These are phyloP conservation scores for Vannuccia rotundouncinata DNA, from an alignment of 2,888 invertebrate genomes.

Conservation along the genomic window DNA sequence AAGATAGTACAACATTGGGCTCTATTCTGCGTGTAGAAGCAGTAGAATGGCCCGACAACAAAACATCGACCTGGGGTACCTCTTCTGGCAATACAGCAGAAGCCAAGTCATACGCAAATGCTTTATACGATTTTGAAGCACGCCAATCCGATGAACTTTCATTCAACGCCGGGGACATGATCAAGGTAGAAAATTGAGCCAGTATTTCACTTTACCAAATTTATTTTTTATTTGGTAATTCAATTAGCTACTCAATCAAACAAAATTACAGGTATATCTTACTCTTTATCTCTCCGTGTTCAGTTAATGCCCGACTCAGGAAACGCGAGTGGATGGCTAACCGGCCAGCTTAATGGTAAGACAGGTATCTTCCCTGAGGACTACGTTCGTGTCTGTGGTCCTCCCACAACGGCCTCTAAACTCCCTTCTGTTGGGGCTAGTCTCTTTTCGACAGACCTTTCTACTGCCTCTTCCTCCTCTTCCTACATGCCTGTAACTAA, in stretches of 20 bases:
- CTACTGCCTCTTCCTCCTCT: neutral
- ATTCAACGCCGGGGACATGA: slow-evolving; percentile 84
- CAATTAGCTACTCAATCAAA: too few relatives aligned
- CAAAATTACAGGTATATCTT: too few relatives aligned
- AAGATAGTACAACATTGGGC: too few relatives aligned
- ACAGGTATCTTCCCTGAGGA: slow-evolving; percentile 30
- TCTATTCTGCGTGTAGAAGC: too few relatives aligned
- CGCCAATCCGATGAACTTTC: slow-evolving; percentile 84
- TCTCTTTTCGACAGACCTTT: neutral
- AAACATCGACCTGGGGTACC: neutral
- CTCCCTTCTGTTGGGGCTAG: neutral
- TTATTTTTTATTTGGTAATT: too few relatives aligned
- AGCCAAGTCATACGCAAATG: slow-evolving; percentile 63
- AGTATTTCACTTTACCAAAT: too few relatives aligned
- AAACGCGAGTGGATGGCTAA: slow-evolving; percentile 21
- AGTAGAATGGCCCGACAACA: neutral
- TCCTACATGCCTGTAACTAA: neutral
- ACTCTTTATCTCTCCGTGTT: too few relatives aligned
- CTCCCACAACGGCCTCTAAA: neutral
- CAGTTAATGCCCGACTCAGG: too few relatives aligned
- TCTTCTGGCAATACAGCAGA: slow-evolving; percentile 58
- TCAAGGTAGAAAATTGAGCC: slow-evolving; percentile 66
- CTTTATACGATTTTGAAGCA: slow-evolving; percentile 85
- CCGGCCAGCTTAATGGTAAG: neutral
- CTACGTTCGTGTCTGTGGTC: neutral